Evolutionary conservation across 2,888 invertebrate species (phyloP).

Genomic region (Glyphotaelius pellucidus): DNA sequence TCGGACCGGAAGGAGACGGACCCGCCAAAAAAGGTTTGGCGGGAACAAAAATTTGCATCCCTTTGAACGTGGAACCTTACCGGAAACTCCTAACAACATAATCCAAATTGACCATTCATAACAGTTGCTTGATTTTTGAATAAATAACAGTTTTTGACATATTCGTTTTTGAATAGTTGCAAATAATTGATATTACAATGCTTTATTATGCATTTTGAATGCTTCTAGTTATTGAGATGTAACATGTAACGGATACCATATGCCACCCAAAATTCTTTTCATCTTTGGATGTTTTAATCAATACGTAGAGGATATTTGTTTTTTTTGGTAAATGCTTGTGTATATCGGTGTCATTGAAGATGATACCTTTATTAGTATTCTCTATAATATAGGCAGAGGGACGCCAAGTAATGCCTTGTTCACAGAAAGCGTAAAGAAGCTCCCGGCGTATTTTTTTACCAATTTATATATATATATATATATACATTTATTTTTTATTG

Average conservation of each 20-base stretch:
- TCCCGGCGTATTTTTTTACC: too few species aligned
- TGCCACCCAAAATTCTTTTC: slow-evolving; percentile 21
- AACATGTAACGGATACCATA: slow-evolving; percentile 10
- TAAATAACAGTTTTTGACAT: slow-evolving; percentile 10
- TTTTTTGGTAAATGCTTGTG: background rate
- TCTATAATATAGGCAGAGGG: too few species aligned
- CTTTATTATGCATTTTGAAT: background rate
- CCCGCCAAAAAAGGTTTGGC: slow-evolving; percentile 37
- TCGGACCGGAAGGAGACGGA: background rate
- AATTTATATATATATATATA: too few species aligned
- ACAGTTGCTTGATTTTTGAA: slow-evolving; percentile 25
- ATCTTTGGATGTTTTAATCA: background rate
- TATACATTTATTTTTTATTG: too few species aligned
- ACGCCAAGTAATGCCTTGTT: too few species aligned
- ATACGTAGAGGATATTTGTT: background rate
- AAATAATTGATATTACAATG: background rate
- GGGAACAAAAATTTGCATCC: slow-evolving; percentile 36
- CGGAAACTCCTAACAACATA: slow-evolving; percentile 11
- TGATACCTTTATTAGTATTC: too few species aligned
- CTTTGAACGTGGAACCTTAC: slow-evolving; percentile 26
- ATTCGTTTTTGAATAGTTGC: background rate
- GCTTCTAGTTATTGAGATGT: background rate
- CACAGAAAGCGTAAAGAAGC: too few species aligned
- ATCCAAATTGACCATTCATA: slow-evolving; percentile 35
- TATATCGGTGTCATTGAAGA: too few species aligned